Percentiles rank a stretch among this genome's conserved stretches.
These are phyloP conservation scores for Cephalophus harveyi DNA, from an alignment of 2,113 vertebrate genomes.

Conservation along the genomic window DNA sequence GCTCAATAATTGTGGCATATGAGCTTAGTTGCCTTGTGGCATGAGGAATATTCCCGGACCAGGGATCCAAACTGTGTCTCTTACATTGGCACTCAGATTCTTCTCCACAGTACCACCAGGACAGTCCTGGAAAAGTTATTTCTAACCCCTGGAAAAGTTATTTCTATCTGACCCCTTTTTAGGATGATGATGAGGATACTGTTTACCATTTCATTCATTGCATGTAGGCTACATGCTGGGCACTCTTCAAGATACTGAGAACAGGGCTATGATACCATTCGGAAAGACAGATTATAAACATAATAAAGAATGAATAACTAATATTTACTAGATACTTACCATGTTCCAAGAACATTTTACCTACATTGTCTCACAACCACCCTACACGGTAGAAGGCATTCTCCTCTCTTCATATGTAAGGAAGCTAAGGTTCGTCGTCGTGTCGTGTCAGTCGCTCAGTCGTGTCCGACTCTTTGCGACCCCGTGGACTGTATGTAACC, in stretches of 20 bases:
- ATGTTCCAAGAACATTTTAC: background rate
- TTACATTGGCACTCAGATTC: background rate
- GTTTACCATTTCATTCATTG: background rate
- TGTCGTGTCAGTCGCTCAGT: too few species aligned
- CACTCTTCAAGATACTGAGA: background rate
- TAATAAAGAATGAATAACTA: background rate
- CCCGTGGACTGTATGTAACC: too few species aligned
- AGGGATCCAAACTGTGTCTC: background rate
- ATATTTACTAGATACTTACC: background rate
- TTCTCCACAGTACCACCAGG: background rate
- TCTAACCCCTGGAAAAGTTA: background rate
- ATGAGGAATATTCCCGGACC: background rate
- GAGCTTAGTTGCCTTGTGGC: background rate
- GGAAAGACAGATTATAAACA: background rate
- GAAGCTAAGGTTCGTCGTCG: background rate
- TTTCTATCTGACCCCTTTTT: background rate
- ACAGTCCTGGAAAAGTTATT: background rate
- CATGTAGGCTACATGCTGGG: background rate
- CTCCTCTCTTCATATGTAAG: background rate
- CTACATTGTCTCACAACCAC: background rate
- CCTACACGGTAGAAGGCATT: background rate
- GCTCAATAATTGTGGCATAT: background rate
- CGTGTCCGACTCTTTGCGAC: too few species aligned
- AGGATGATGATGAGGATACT: background rate
- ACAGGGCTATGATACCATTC: background rate